Base-by-base conservation (phyloP, 1,140 invertebrate species). In the Trachymyrmex septentrionalis region DNA sequence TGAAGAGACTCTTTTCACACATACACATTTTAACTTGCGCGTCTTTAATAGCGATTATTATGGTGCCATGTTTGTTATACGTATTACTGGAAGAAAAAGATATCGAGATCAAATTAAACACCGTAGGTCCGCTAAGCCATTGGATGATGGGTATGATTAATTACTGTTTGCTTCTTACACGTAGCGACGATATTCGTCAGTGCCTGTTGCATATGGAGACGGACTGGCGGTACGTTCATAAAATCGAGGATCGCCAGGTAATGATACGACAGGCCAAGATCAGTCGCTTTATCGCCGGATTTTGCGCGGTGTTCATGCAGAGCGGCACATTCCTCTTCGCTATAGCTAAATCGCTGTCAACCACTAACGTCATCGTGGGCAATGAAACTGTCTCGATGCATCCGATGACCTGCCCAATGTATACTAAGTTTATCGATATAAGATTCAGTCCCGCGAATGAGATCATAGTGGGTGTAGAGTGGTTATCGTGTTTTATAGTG, bases 121-220 rank as follows among this genome's bases (percentile, higher is more conserved):
- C 90, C 0, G 85, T 87, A 0, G 93, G 93, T 67, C 91, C 93
- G 5, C 67, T 93, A 82, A 92, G 86, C 57, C 93, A 93, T 71
- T 88, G 88, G 55, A 44, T 91, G 0, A 93, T 93, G 92, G 88
- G 89, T 0, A 91, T 92, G 10, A 38, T 89, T 7, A 94, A 94
- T 67, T 93, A 93, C 30, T 85, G 64, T 7, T 88, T 80, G 6
- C 73, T 94, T 0, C 55, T 92, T 2, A 34, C 78, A 0, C 82
- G 76, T n/a, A 80, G 76, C 9, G n/a, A 71, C 1, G 87, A 93
- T 9, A 92, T 94, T 57, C 81, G 85, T 0, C 63, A 63, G 7
- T 93, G 93, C 78, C 67, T 94, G 27, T 61, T 87, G 19, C 88
- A 93, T 38, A 72, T 93, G 6, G 90, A 91, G 4, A 44, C 77